Conservation (phyloP, 2,113 vertebrate species). For the Equus przewalskii region DNA sequence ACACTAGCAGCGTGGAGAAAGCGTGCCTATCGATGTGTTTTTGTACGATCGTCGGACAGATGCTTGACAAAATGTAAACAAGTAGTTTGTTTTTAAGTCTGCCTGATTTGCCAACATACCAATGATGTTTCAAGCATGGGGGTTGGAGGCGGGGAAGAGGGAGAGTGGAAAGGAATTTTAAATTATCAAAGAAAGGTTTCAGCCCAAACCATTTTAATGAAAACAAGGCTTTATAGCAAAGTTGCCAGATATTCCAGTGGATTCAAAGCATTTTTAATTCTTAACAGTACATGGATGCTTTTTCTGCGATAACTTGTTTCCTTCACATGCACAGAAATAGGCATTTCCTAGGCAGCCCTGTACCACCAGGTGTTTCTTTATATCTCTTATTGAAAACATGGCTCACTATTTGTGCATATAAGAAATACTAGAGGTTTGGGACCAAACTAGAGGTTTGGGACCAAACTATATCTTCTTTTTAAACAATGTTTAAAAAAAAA, state of each 20-base stretch:
- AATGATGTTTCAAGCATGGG: slow-evolving; percentile 46
- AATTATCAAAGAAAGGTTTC: slow-evolving; percentile 72
- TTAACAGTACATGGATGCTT: slow-evolving; percentile 53
- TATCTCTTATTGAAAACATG: neutral
- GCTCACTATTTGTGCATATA: neutral
- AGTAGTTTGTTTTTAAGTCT: slow-evolving; percentile 59
- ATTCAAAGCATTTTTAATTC: slow-evolving; percentile 64
- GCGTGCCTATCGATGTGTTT: neutral
- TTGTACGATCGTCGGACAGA: slow-evolving; percentile 10
- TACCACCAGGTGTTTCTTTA: neutral
- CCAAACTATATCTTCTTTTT: neutral
- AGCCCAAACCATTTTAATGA: slow-evolving; percentile 71
- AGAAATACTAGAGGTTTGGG: slow-evolving; percentile 55
- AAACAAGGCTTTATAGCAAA: slow-evolving; percentile 76
- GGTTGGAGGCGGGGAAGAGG: neutral
- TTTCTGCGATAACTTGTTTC: slow-evolving; percentile 35
- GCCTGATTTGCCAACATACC: slow-evolving; percentile 65
- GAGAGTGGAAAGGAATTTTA: slow-evolving; percentile 71
- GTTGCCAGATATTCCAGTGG: slow-evolving; percentile 53
- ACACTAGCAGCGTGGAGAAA: neutral
- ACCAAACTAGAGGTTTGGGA: slow-evolving; percentile 59
- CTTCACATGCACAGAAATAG: neutral
- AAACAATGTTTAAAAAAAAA: slow-evolving; percentile 27
- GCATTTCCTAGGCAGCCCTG: neutral
- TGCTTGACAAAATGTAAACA: slow-evolving; percentile 22